These are phyloP conservation scores for Pyrocoelia pectoralis DNA, from an alignment of 2,888 invertebrate genomes.

Conservation along the genomic window DNA sequence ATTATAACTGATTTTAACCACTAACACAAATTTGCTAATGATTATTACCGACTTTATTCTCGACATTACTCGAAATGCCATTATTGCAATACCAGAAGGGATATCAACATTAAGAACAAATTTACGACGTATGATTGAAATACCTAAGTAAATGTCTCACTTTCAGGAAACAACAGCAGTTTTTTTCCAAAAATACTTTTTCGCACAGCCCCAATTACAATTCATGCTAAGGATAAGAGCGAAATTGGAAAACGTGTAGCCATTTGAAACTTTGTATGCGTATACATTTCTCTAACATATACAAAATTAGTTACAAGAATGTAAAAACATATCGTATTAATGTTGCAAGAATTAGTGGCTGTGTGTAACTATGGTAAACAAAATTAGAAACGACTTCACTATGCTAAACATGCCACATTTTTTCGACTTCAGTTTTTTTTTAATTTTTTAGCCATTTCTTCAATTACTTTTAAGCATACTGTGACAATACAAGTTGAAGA, in stretches of 20 bases:
- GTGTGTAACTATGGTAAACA: not conserved
- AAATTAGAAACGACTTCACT: not conserved
- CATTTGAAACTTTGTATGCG: not conserved
- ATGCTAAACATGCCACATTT: slow-evolving; percentile 20
- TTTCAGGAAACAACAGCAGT: too few species aligned
- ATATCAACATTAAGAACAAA: too few species aligned
- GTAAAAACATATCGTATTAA: slow-evolving; percentile 3
- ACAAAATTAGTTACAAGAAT: not conserved
- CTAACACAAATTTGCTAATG: too few species aligned
- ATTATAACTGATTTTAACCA: too few species aligned
- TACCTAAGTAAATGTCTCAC: too few species aligned
- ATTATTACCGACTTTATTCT: too few species aligned
- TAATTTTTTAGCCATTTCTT: slow-evolving; percentile 10
- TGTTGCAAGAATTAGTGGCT: slow-evolving; percentile 7
- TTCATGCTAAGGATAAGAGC: slow-evolving; percentile 17
- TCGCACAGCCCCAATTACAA: slow-evolving; percentile 21
- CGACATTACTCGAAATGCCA: too few species aligned
- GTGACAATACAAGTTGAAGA: slow-evolving; percentile 55
- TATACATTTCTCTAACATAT: too few species aligned
- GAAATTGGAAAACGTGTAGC: too few species aligned
- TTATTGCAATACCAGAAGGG: too few species aligned
- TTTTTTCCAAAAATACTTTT: too few species aligned
- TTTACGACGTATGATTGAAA: too few species aligned
- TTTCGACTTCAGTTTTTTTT: slow-evolving; percentile 10
- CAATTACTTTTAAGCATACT: slow-evolving; percentile 28